Conservation (phyloP, 2,888 invertebrate genomes). For the Apodemia hepburni region DNA sequence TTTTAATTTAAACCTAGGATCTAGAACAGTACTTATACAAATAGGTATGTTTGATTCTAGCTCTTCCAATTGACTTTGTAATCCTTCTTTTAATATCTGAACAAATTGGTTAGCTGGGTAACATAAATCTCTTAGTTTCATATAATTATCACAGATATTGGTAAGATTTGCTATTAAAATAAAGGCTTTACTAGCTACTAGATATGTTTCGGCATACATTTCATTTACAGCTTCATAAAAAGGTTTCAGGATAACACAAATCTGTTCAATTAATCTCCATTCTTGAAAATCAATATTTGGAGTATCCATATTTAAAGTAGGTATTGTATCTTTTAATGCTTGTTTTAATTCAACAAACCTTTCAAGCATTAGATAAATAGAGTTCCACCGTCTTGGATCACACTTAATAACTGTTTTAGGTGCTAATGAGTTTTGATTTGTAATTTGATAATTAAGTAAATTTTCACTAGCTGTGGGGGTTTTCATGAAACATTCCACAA, state of each 20-base stretch:
- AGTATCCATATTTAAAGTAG: neutral
- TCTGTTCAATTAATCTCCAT: neutral
- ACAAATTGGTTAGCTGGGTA: neutral
- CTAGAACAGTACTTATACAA: neutral
- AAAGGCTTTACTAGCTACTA: neutral
- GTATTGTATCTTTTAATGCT: slow-evolving; percentile 3
- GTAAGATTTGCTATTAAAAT: neutral
- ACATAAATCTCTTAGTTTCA: neutral
- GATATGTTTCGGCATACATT: neutral
- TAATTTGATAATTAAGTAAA: neutral
- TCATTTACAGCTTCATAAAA: neutral
- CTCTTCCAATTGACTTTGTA: neutral
- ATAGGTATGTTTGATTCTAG: neutral
- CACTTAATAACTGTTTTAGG: neutral
- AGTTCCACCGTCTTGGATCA: neutral
- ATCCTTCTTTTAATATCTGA: neutral
- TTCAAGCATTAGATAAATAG: slow-evolving; percentile 1
- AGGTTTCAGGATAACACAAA: neutral
- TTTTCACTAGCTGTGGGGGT: neutral
- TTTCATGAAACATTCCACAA: neutral
- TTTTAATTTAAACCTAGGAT: slow-evolving; percentile 8
- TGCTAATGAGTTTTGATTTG: neutral
- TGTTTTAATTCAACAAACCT: slow-evolving; percentile 2
- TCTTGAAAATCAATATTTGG: neutral
- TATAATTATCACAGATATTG: neutral